Evolutionary conservation across 1,140 invertebrate genomes (phyloP).

Genomic region (Mizuhopecten yessoensis): DNA sequence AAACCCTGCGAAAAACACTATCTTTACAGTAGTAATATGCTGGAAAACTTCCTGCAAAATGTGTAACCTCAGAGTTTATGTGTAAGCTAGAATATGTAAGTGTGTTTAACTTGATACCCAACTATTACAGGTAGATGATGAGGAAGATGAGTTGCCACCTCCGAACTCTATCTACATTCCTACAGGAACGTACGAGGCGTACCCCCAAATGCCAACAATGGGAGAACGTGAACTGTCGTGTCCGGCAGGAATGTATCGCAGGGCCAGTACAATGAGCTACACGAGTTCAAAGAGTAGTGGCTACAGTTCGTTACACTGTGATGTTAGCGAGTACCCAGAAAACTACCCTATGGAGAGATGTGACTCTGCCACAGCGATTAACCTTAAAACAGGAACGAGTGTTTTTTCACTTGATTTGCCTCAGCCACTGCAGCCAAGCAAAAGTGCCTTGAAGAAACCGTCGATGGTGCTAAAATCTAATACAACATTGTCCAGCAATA

Average conservation of each 20-base stretch:
- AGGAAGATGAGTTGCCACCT: background rate
- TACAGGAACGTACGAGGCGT: slow-evolving; percentile 53
- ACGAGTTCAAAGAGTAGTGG: slow-evolving; percentile 56
- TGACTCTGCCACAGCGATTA: slow-evolving; percentile 74
- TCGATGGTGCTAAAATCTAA: slow-evolving; percentile 36
- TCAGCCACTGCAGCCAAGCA: slow-evolving; percentile 43
- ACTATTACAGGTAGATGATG: slow-evolving; percentile 52
- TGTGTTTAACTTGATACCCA: too few species aligned
- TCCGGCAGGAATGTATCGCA: slow-evolving; percentile 46
- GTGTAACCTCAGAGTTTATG: too few species aligned
- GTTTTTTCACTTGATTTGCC: slow-evolving; percentile 78
- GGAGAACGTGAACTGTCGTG: background rate
- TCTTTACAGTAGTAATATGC: too few species aligned
- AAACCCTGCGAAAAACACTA: too few species aligned
- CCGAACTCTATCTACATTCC: slow-evolving; percentile 63
- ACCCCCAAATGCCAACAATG: slow-evolving; percentile 15
- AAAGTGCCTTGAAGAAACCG: slow-evolving; percentile 59
- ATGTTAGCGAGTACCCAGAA: slow-evolving; percentile 53
- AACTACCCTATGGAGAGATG: slow-evolving; percentile 14
- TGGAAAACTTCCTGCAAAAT: too few species aligned
- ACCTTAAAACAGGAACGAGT: slow-evolving; percentile 79
- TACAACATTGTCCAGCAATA: slow-evolving; percentile 45
- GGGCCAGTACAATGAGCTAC: slow-evolving; percentile 48
- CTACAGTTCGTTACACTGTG: slow-evolving; percentile 54
- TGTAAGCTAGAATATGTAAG: too few species aligned